These are phyloP conservation scores for Oryzias melastigma DNA, from an alignment of 2,113 vertebrate species.

Conservation along the genomic window DNA sequence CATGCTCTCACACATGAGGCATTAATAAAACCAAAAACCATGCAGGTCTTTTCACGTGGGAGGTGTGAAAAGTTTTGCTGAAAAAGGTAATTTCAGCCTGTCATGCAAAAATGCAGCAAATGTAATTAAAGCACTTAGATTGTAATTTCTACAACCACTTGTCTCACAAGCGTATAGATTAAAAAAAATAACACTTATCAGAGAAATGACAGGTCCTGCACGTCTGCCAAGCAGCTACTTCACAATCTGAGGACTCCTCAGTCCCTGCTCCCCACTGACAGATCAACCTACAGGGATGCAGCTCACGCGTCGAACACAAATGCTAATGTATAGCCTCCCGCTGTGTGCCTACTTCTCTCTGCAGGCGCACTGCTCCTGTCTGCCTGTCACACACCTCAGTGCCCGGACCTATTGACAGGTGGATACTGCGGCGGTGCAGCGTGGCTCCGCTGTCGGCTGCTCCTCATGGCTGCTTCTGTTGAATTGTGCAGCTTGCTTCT, in stretches of 20 bases:
- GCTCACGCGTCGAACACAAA: slow-evolving; percentile 22
- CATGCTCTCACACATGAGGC: background rate
- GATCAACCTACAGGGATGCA: slow-evolving; percentile 25
- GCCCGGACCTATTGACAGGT: slow-evolving; percentile 47
- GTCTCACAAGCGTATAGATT: too few relatives aligned
- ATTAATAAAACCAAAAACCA: background rate
- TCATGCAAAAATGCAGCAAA: slow-evolving; percentile 14
- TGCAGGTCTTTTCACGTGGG: slow-evolving; percentile 2
- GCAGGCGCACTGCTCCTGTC: slow-evolving; percentile 18
- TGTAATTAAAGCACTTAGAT: slow-evolving; percentile 24
- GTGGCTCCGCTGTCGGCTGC: slow-evolving; percentile 40
- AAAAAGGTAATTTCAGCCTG: background rate
- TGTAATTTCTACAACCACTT: background rate
- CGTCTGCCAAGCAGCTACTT: background rate
- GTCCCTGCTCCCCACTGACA: slow-evolving; percentile 41
- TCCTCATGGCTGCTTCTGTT: slow-evolving; percentile 58
- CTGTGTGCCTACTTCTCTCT: slow-evolving; percentile 19
- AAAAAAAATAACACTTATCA: too few relatives aligned
- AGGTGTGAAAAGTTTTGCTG: background rate
- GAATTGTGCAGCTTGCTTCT: slow-evolving; percentile 49
- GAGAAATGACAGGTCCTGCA: too few relatives aligned
- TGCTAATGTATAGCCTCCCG: slow-evolving; percentile 17
- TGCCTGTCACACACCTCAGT: slow-evolving; percentile 40
- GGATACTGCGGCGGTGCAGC: slow-evolving; percentile 39
- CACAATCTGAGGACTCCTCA: slow-evolving; percentile 44